Conservation (phyloP, 2,113 vertebrate species). For the Lophura nycthemera region DNA sequence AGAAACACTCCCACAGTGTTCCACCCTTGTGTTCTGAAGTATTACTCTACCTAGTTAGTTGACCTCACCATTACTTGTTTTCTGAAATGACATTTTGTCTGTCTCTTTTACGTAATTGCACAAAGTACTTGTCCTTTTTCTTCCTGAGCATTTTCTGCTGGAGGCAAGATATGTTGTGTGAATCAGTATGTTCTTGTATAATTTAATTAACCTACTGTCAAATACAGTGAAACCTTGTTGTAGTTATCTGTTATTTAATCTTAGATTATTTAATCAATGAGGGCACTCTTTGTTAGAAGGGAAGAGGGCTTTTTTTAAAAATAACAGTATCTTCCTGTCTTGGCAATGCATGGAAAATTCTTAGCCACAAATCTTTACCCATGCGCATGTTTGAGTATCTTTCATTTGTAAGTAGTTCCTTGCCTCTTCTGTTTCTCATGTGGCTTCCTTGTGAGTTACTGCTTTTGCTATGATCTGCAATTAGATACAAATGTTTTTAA, state of each 20-base stretch:
- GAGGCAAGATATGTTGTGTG: background rate
- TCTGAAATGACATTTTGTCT: slow-evolving; percentile 6
- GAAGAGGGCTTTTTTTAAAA: background rate
- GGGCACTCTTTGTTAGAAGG: background rate
- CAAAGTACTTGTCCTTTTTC: slow-evolving; percentile 11
- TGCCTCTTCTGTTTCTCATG: background rate
- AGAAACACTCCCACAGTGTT: slow-evolving; percentile 4
- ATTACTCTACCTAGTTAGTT: background rate
- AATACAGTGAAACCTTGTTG: background rate
- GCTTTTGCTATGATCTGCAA: background rate
- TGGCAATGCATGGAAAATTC: background rate
- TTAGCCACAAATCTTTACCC: background rate
- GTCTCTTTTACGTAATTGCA: background rate
- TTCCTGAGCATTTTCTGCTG: slow-evolving; percentile 2
- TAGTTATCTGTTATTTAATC: background rate
- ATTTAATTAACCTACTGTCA: slow-evolving; percentile 20
- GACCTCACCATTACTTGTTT: slow-evolving; percentile 4
- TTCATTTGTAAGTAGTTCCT: background rate
- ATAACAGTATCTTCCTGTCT: background rate
- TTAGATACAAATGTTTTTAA: background rate
- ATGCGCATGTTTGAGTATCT: background rate
- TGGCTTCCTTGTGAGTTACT: background rate
- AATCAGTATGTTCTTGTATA: background rate
- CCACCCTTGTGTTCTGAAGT: background rate
- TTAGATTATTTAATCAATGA: background rate